A percentile compares a stretch with the other conserved stretches of the same genome.
These are phyloP conservation scores for Pandion haliaetus DNA, from an alignment of 2,113 vertebrate species.

Conservation along the genomic window DNA sequence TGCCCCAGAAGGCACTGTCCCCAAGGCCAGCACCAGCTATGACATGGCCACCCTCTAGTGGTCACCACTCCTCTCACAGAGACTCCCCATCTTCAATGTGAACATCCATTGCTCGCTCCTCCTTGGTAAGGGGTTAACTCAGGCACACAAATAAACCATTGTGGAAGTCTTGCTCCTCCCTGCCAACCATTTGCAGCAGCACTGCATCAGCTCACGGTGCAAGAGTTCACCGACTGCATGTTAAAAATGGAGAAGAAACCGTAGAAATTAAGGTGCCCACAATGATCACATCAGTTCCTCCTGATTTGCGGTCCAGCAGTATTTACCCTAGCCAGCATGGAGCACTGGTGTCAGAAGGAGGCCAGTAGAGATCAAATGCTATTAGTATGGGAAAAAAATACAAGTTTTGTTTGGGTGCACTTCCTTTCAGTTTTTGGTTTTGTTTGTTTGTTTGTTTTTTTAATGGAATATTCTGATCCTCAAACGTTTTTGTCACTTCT, in stretches of 20 bases:
- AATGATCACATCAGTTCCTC: not conserved
- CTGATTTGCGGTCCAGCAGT: not conserved
- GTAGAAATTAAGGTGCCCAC: not conserved
- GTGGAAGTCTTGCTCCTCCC: not conserved
- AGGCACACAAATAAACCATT: not conserved
- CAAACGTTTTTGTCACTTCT: not conserved
- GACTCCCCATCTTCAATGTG: fast-evolving
- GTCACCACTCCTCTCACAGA: not conserved
- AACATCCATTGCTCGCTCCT: not conserved
- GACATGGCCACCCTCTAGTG: conserved; percentile 39
- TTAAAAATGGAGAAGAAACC: not conserved
- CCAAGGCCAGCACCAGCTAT: not conserved
- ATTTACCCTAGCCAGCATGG: not conserved
- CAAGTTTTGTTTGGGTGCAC: not conserved
- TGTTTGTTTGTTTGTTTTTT: not conserved
- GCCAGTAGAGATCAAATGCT: not conserved
- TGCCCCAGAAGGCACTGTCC: not conserved
- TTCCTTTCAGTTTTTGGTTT: not conserved
- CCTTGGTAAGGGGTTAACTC: not conserved
- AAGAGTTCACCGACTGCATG: not conserved
- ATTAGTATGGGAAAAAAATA: not conserved
- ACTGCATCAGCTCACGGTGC: not conserved
- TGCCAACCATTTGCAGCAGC: not conserved
- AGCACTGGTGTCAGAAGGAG: not conserved
- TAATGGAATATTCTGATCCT: not conserved